These are phyloP conservation scores for Panopea generosa DNA, from an alignment of 2,888 invertebrate species.

Conservation along the genomic window DNA sequence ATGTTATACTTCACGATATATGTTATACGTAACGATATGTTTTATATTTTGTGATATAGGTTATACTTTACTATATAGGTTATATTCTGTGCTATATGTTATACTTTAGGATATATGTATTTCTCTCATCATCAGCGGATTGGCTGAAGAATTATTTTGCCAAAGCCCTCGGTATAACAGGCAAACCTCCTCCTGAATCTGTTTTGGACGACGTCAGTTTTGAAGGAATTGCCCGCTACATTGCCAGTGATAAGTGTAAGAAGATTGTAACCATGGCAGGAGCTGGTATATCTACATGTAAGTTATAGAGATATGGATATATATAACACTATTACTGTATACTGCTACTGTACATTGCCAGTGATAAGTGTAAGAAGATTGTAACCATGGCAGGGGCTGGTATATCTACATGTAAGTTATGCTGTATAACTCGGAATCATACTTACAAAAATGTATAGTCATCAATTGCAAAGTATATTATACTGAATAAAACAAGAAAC, in stretches of 20 bases:
- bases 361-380: too few relatives aligned
- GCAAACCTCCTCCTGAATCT: slow-evolving; percentile 84
- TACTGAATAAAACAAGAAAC: too few relatives aligned
- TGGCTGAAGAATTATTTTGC: slow-evolving; percentile 54
- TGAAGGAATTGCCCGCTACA: slow-evolving; percentile 91
- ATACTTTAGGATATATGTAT: too few relatives aligned
- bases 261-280: slow-evolving; percentile 97
- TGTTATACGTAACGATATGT: too few relatives aligned
- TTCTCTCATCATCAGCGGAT: slow-evolving; percentile 44
- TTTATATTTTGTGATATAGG: too few relatives aligned
- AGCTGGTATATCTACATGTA: slow-evolving; percentile 98
- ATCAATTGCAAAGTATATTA: too few relatives aligned
- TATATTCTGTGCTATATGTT: too few relatives aligned
- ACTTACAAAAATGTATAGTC: too few relatives aligned
- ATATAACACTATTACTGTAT: background rate
- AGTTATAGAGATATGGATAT: slow-evolving; percentile 85
- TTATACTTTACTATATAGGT: too few relatives aligned
- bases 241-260: slow-evolving; percentile 90
- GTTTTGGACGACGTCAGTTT: slow-evolving; percentile 90
- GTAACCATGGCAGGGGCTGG: slow-evolving; percentile 98
- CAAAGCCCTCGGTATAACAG: slow-evolving; percentile 36
- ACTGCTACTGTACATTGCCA: background rate
- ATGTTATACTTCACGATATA: too few relatives aligned
- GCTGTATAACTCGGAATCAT: too few relatives aligned
- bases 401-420: slow-evolving; percentile 94